Conservation (phyloP, 2,888 invertebrate genomes). For the Miltochrista miniata region DNA sequence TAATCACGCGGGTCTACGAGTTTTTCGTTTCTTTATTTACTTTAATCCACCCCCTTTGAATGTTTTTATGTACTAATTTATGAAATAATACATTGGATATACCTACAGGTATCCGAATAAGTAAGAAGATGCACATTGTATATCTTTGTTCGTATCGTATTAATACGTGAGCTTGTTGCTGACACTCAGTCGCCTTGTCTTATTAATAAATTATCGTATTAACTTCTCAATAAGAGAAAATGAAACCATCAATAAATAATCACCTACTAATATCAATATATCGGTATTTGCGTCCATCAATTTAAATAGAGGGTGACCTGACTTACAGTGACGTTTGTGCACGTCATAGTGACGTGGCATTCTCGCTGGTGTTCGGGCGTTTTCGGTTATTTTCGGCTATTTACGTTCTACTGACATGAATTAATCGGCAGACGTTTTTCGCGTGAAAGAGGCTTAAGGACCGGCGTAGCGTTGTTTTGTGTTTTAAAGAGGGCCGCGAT, state of each 20-base stretch:
- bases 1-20: too few relatives aligned
- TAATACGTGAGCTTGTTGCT: too few relatives aligned
- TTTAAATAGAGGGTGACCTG: slow-evolving; percentile 57
- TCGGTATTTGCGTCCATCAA: slow-evolving; percentile 60
- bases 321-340: slow-evolving; percentile 50
- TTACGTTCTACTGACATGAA: slow-evolving; percentile 49
- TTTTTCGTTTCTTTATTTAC: too few relatives aligned
- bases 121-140: too few relatives aligned
- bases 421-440: slow-evolving; percentile 63
- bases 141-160: too few relatives aligned
- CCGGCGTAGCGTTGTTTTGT: slow-evolving; percentile 59
- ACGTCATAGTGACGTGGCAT: slow-evolving; percentile 62
- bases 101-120: too few relatives aligned
- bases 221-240: slow-evolving; percentile 1
- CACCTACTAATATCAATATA: slow-evolving; percentile 60
- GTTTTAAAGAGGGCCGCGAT: slow-evolving; percentile 56
- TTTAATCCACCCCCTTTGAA: too few relatives aligned
- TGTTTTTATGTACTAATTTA: too few relatives aligned
- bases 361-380: slow-evolving; percentile 30
- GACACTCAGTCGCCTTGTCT: too few relatives aligned
- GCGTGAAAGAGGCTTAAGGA: slow-evolving; percentile 46
- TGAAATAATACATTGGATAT: too few relatives aligned
- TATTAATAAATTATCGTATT: background rate
- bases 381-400: slow-evolving; percentile 34
- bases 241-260: slow-evolving; percentile 35